Conservation (phyloP, 2,797 vertebrate species). For the Pseudomugil tenellus region DNA sequence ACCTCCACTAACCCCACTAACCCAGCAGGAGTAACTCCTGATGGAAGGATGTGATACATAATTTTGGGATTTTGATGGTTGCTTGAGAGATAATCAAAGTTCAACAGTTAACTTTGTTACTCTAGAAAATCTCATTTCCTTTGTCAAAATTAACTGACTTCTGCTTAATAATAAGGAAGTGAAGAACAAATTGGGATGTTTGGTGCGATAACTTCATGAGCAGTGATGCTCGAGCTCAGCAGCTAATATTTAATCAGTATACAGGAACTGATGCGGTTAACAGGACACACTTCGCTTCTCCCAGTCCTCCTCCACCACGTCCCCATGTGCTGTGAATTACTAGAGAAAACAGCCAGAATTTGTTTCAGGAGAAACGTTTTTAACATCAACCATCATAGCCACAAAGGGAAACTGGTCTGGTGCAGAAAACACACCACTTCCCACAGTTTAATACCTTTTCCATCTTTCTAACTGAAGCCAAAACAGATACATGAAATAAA, state of each 20-base stretch:
- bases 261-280: background rate
- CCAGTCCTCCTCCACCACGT: background rate
- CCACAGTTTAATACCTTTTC: conserved; percentile 14
- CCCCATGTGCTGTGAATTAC: background rate
- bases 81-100: too few species aligned
- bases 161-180: background rate
- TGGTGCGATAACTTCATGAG: background rate
- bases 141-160: conserved; percentile 3
- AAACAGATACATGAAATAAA: background rate
- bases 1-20: too few species aligned
- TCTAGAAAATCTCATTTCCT: conserved; percentile 16
- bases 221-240: background rate
- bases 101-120: background rate
- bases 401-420: background rate
- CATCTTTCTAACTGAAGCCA: background rate
- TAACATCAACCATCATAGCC: background rate
- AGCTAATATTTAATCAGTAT: background rate
- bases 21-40: too few species aligned
- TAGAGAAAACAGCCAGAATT: background rate
- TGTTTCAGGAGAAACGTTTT: background rate
- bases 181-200: background rate
- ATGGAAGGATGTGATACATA: too few species aligned
- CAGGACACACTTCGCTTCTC: conserved; percentile 1
- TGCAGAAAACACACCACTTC: conserved; percentile 4
- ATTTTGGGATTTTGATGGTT: too few species aligned